These are phyloP conservation scores for Drosophila mayaguana DNA, from an alignment of 2,888 invertebrate genomes.

Conservation along the genomic window DNA sequence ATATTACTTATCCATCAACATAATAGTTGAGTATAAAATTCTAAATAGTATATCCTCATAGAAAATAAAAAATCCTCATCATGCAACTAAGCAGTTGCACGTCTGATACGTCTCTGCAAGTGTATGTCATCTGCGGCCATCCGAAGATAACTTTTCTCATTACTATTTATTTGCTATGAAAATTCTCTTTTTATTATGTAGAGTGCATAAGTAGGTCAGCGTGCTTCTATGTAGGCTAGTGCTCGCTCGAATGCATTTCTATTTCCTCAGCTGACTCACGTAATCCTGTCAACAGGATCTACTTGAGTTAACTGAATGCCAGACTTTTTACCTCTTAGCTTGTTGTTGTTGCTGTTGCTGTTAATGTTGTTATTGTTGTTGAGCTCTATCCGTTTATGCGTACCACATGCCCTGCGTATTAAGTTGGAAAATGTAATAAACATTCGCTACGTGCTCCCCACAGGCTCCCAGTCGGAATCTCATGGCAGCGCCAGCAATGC, in stretches of 20 bases:
- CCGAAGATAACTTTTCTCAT: not conserved
- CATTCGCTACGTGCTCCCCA: slow-evolving; percentile 17
- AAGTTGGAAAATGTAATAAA: slow-evolving; percentile 14
- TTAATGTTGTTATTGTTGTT: slow-evolving; percentile 20
- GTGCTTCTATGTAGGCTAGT: slow-evolving; percentile 43
- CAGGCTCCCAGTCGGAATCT: slow-evolving; percentile 84
- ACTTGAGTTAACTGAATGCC: slow-evolving; percentile 28
- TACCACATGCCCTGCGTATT: not conserved
- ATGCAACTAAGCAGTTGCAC: not conserved
- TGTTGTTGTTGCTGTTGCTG: not conserved
- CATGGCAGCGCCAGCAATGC: slow-evolving; percentile 92
- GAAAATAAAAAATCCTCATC: not conserved
- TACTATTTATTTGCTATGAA: not conserved
- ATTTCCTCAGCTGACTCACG: slow-evolving; percentile 29
- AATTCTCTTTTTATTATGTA: slow-evolving; percentile 5
- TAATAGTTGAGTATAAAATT: no score
- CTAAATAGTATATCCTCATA: no score
- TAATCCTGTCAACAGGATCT: slow-evolving; percentile 11
- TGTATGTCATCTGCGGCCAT: slow-evolving; percentile 3
- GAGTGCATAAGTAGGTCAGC: slow-evolving; percentile 3
- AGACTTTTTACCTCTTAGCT: slow-evolving; percentile 10
- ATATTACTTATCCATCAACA: no score
- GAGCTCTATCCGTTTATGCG: slow-evolving; percentile 12
- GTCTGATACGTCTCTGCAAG: slow-evolving; percentile 3
- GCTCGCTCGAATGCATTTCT: slow-evolving; percentile 25